Base-by-base conservation (phyloP, 2,797 vertebrate species). In the Sparidentex hasta region DNA sequence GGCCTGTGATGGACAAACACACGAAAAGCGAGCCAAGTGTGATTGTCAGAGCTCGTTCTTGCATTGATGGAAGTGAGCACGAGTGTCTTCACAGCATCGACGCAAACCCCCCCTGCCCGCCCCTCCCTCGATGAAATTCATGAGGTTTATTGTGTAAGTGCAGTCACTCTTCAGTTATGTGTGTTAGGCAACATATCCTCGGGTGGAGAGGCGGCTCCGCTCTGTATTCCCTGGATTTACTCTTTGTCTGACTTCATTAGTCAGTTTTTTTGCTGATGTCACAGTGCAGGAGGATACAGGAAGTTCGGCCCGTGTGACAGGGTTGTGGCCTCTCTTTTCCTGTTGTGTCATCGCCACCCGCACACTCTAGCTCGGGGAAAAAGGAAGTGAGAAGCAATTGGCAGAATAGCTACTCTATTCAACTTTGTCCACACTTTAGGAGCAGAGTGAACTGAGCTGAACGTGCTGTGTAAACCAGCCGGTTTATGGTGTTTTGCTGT, bases 311-410 rank as follows among this genome's bases (percentile, higher is more conserved):
- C 67, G 85, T 85, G 65, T 82, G 75, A 89, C 69, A 44, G 5
- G 59, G 64, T 51, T 56, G 43, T 41, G 59, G 56, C 79, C 79
- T 78, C 58, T 73, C 20, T 76, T 91, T 91, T 93, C 88, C 90
- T 90, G 81, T 91, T 85, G 80, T 86, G 84, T 90, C 88, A 86
- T 85, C 56, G 47, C 67, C 65, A 65, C 61, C 48, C 18, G 18
- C 44, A n/a, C 74, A 68, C 76, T 23, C 62, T 50, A 57, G 51
- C 54, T 38, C n/a, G 7, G 71, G 71, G 65, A 85, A 92, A 87
- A 61, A 41, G 83, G 88, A 93, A 92, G 84, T 71, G 70, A 84
- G 62, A 89, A 72, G 84, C 70, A 78, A 78, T 85, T 47, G 65
- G 71, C 47, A 46, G n/a, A 54, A 78, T 63, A 41, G 18, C 57